These are phyloP conservation scores for Tiphia femorata DNA, from an alignment of 2,888 invertebrate genomes.

Conservation along the genomic window DNA sequence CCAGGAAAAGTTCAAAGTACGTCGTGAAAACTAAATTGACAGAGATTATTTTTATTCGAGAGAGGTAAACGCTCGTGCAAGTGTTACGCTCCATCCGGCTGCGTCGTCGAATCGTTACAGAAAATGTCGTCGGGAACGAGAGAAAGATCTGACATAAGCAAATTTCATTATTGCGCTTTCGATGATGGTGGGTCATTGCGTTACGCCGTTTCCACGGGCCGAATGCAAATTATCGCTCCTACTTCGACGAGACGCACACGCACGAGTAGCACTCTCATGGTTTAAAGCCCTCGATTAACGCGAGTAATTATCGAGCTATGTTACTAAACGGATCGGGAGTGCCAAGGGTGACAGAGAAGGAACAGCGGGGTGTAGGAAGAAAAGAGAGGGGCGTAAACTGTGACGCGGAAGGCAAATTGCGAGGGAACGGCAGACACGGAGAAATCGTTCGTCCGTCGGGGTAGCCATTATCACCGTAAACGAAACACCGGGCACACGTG, in stretches of 20 bases:
- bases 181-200: neutral
- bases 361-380: neutral
- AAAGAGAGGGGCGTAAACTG: neutral
- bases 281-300: no score
- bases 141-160: neutral
- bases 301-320: neutral
- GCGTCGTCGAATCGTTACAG: neutral
- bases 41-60: neutral
- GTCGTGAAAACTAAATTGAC: conserved; percentile 2
- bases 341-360: no score
- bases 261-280: no score
- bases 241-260: no score
- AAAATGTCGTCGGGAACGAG: no score
- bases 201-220: no score
- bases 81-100: conserved; percentile 6
- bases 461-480: no score
- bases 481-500: no score
- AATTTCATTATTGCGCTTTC: neutral
- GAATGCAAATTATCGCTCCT: neutral
- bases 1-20: neutral
- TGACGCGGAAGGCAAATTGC: no score
- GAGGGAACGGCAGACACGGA: no score
- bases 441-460: no score
- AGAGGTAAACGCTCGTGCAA: no score
- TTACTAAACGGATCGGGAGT: neutral